Base-by-base conservation (phyloP, 2,797 vertebrate genomes). In the Orientallactaga sibirica region DNA sequence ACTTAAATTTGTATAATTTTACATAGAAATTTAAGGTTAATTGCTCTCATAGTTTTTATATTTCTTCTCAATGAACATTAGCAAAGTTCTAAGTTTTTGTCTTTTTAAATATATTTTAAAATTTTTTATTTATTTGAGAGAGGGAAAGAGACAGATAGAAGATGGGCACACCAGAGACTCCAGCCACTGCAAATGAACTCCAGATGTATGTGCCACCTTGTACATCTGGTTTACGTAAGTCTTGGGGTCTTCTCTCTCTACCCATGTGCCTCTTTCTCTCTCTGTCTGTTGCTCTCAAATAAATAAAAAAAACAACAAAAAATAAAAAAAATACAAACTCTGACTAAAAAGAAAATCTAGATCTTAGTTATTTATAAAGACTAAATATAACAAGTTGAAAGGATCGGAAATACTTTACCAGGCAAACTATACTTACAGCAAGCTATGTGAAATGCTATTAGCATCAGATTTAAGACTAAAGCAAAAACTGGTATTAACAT, bases 341-440 rank as follows among this genome's bases (percentile, higher is more conserved):
- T 61, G 8, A 37, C 70, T 92, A 64, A 74, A 93, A 85, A 85
- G 76, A 80, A 90, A 87, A 81, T n/a, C 12, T n/a, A 89, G 55
- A 18, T 55, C 88, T 62, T 55, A 84, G 43, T 62, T 93, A 22
- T 88, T 95, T 82, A 77, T 18, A 86, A 90, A 87, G 90, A 29
- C 15, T 33, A 88, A 7, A 70, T 29, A 86, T 9, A 92, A 83
- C 67, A 25, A 11, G 29, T 19, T 85, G 41, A 88, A 81, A 75
- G n/a, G 20, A 67, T 78, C 15, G 24, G 25, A 88, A 83, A 67
- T 66, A 64, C 55, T 68, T 84, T 74, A 62, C 16, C 10, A 37
- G 27, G 33, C 4, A 91, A 64, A 82, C 79, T 78, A 2, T 61
- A 88, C 83, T 43, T 84, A 92, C 75, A 90, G 52, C 43, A 67